Evolutionary conservation across 2,797 vertebrate species (phyloP).

Genomic region (Okamejei kenojei): DNA sequence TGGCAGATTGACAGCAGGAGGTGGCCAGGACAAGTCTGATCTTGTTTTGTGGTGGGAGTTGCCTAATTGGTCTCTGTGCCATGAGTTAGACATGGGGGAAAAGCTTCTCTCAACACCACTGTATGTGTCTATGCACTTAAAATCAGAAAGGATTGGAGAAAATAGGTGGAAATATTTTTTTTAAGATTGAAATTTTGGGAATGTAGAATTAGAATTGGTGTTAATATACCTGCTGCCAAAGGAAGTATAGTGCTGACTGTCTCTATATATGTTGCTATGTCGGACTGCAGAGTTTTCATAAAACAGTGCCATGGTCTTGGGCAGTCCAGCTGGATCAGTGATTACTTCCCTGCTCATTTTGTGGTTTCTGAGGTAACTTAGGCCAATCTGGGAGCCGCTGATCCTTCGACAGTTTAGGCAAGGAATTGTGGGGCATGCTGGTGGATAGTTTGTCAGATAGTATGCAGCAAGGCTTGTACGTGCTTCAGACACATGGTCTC

Average conservation of each 20-base stretch:
- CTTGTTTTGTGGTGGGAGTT: neutral
- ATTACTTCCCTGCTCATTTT: too few species aligned
- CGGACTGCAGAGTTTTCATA: neutral
- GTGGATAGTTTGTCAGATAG: too few species aligned
- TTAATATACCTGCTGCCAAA: neutral
- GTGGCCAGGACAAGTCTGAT: neutral
- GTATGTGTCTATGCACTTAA: neutral
- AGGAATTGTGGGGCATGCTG: too few species aligned
- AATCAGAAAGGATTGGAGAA: neutral
- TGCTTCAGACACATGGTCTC: too few species aligned
- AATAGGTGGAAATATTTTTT: neutral
- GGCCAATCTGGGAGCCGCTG: too few species aligned
- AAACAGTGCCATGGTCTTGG: neutral
- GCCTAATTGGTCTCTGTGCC: conserved; percentile 8
- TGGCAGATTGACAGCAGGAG: neutral
- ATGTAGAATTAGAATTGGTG: neutral
- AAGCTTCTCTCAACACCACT: neutral
- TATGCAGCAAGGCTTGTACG: too few species aligned
- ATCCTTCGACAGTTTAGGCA: too few species aligned
- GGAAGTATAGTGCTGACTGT: neutral
- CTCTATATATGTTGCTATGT: neutral
- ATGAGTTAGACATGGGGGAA: neutral
- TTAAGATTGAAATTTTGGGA: neutral
- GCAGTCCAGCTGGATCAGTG: too few species aligned
- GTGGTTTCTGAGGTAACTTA: too few species aligned